These are phyloP conservation scores for Sycophila sp. DNA, from an alignment of 1,140 invertebrate species.

Conservation along the genomic window DNA sequence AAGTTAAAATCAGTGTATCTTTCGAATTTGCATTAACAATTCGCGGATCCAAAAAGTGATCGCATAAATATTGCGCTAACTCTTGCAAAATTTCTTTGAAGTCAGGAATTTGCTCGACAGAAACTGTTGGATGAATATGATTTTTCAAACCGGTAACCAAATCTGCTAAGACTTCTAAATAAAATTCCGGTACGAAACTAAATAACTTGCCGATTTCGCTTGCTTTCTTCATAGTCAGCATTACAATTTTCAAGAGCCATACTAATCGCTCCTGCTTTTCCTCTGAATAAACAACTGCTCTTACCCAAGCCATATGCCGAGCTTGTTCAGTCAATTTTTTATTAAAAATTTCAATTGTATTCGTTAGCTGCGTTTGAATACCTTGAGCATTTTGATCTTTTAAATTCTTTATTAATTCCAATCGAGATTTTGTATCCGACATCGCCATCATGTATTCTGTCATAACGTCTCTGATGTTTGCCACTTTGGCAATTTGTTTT, in stretches of 20 bases:
- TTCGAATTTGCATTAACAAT: slow-evolving; percentile 81
- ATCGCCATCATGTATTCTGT: slow-evolving; percentile 69
- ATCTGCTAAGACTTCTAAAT: slow-evolving; percentile 80
- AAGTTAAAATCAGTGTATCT: slow-evolving; percentile 79
- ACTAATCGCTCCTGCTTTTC: slow-evolving; percentile 70
- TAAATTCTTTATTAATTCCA: slow-evolving; percentile 52
- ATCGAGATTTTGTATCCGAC: slow-evolving; percentile 64
- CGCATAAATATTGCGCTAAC: slow-evolving; percentile 78
- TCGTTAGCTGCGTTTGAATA: slow-evolving; percentile 64
- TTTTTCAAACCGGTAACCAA: slow-evolving; percentile 69
- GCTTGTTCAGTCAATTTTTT: slow-evolving; percentile 70
- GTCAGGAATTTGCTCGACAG: slow-evolving; percentile 70
- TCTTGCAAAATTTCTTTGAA: slow-evolving; percentile 68
- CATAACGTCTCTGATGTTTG: slow-evolving; percentile 68
- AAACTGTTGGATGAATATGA: slow-evolving; percentile 74
- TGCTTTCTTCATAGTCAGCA: slow-evolving; percentile 69
- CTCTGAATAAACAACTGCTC: slow-evolving; percentile 70
- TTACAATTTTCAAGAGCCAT: slow-evolving; percentile 72
- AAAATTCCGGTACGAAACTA: slow-evolving; percentile 84
- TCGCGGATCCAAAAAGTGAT: slow-evolving; percentile 79
- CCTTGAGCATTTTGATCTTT: slow-evolving; percentile 49
- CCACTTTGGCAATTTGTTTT: slow-evolving; percentile 77
- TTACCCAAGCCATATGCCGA: slow-evolving; percentile 74
- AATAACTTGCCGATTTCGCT: slow-evolving; percentile 76
- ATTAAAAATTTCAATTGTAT: slow-evolving; percentile 65